Evolutionary conservation across 2,113 vertebrate species (phyloP).

Genomic region (Xerus inauris): DNA sequence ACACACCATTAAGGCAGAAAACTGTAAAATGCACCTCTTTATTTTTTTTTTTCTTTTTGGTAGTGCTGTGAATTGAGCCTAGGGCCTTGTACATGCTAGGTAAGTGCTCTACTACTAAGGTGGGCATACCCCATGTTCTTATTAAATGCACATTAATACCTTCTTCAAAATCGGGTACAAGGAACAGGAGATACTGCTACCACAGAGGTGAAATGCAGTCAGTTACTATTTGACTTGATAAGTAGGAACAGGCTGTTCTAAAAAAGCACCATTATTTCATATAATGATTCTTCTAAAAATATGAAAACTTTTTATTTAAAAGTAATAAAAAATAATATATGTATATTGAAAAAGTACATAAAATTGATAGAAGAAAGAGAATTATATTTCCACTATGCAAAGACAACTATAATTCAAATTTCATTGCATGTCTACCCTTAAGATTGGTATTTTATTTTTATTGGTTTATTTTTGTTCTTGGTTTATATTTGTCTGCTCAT

Average conservation of each 20-base stretch:
- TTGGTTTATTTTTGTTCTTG: background rate
- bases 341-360: too few species aligned
- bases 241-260: background rate
- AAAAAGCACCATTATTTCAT: background rate
- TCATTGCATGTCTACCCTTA: background rate
- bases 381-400: background rate
- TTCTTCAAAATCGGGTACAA: background rate
- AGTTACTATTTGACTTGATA: background rate
- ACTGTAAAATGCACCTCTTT: background rate
- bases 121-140: background rate
- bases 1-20: background rate
- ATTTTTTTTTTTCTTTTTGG: background rate
- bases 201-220: background rate
- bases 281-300: slow-evolving; percentile 12
- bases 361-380: slow-evolving; percentile 37
- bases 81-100: background rate
- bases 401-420: slow-evolving; percentile 22
- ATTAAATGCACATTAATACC: background rate
- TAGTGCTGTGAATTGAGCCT: background rate
- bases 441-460: slow-evolving; percentile 36
- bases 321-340: background rate
- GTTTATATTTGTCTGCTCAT: background rate
- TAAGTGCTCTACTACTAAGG: background rate
- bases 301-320: background rate
- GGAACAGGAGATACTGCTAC: background rate